Conservation (phyloP, 2,113 vertebrate genomes). For the Oostethus manadensis region DNA sequence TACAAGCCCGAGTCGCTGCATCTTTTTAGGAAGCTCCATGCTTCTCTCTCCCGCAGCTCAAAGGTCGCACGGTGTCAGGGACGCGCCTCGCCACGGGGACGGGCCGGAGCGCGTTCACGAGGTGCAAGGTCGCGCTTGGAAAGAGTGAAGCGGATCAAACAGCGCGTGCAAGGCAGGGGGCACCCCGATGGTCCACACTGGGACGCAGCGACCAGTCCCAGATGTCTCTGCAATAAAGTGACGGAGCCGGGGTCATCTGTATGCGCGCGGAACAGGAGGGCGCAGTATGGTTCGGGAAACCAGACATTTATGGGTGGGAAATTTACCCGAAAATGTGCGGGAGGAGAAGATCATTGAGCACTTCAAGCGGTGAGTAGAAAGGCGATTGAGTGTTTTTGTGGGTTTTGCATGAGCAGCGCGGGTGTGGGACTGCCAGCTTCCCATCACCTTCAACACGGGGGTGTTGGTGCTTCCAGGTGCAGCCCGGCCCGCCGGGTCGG, state of each 20-base stretch:
- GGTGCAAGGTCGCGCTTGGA: slow-evolving; percentile 66
- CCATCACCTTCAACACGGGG: slow-evolving; percentile 22
- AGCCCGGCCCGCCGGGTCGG: not conserved
- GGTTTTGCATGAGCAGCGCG: slow-evolving; percentile 37
- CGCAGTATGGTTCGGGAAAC: slow-evolving; percentile 99
- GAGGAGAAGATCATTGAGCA: slow-evolving; percentile 99
- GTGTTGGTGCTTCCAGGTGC: not conserved
- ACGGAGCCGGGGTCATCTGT: slow-evolving; percentile 69
- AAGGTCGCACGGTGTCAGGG: slow-evolving; percentile 76
- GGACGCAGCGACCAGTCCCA: slow-evolving; percentile 61
- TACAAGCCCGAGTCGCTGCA: slow-evolving; percentile 62
- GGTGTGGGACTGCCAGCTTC: slow-evolving; percentile 56
- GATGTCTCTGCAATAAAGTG: slow-evolving; percentile 60
- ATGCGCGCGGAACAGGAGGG: slow-evolving; percentile 73
- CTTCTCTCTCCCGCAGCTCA: slow-evolving; percentile 63
- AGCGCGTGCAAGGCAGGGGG: slow-evolving; percentile 56
- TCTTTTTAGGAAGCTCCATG: slow-evolving; percentile 70
- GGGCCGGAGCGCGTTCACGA: slow-evolving; percentile 73
- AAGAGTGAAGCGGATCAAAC: slow-evolving; percentile 67
- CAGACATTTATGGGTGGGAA: slow-evolving; percentile 99
- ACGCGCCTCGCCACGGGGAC: slow-evolving; percentile 71
- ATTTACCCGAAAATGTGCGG: slow-evolving; percentile 98
- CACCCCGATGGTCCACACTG: slow-evolving; percentile 65
- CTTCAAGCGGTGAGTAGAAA: slow-evolving; percentile 94
- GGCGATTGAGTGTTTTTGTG: slow-evolving; percentile 3